phyloP scores from a whole-genome alignment of 2,888 invertebrate species.

The Trileptium ribeirensis region DNA sequence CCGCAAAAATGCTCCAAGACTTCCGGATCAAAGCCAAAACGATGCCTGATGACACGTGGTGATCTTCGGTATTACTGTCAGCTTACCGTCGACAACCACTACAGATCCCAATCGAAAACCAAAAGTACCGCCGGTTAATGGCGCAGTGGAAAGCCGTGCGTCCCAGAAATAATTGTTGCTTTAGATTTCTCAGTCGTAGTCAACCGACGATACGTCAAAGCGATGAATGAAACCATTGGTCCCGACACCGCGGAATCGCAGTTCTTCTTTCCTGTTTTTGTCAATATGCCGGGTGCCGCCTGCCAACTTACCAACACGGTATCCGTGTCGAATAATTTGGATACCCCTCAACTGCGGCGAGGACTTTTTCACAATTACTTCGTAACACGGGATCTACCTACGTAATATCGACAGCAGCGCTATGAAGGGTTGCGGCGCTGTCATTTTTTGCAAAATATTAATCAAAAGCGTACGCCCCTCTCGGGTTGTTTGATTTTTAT shows the following conservation, averaged over 20 bases:
- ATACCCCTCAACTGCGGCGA: too few relatives aligned
- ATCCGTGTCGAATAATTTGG: too few relatives aligned
- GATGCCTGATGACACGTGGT: conserved; percentile 58
- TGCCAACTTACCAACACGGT: conserved; percentile 91
- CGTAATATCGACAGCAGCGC: conserved; percentile 92
- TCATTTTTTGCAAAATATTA: too few relatives aligned
- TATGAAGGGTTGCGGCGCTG: too few relatives aligned
- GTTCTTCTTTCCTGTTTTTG: conserved; percentile 68
- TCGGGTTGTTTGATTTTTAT: too few relatives aligned
- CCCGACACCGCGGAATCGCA: conserved; percentile 19
- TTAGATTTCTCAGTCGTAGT: conserved; percentile 41
- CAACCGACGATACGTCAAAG: conserved; percentile 39
- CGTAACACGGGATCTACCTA: conserved; percentile 84
- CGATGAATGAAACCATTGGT: conserved; percentile 55
- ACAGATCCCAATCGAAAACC: not conserved
- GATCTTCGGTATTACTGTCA: conserved; percentile 46
- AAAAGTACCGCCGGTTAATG: not conserved
- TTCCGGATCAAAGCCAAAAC: conserved; percentile 79
- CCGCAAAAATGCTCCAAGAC: conserved; percentile 64
- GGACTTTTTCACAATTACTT: too few relatives aligned
- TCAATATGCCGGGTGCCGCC: conserved; percentile 77
- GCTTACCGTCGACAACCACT: conserved; percentile 22
- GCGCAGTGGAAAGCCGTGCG: conserved; percentile 4
- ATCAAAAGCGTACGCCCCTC: too few relatives aligned
- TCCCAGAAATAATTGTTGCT: too few relatives aligned